Evolutionary conservation across 2,888 invertebrate genomes (phyloP), one percentile per base, ranked within the genome.

Genomic region (Zonitis immaculata): DNA sequence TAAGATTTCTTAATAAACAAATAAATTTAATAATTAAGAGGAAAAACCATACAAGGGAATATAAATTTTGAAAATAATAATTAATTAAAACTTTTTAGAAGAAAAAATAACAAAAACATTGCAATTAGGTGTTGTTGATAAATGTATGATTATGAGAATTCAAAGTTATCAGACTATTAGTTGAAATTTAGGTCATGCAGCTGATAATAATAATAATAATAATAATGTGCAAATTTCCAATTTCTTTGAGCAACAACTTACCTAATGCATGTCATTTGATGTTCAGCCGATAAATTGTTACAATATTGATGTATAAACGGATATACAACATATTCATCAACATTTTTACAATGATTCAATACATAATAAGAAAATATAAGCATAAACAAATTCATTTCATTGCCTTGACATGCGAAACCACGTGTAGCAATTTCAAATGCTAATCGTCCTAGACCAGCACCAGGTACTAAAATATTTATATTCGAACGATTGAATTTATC

Each of bases 331-430:
- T 88, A 87, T 57, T 85, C 80, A 74, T 96, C 87, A 70, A 85
- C 83, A 69, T 79, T 78, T 8, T 77, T 77, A 63, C 83, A 94
- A 78, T 87, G 84, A 78, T 99, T 99, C 42, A 99, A 79, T 52
- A 99, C 88, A 75, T 95, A 98, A 77, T 95, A 93, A 42, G 97
- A 95, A 0, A 95, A 91, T 64, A 98, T 91, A 45, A 99, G 79
- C 98, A 99, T 99, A 75, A 95, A 97, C 32, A 97, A 82, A 25
- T 95, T 95, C 79, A 95, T 97, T 77, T 99, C 99, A 73, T 99
- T 99, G 59, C 97, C 99, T 76, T 97, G 94, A 66, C 96, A 97
- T 8, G 83, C 82, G 77, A 88, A 99, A 1, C 97, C 97, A 14
- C 86, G 80, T 51, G 83, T 83, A 0, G 97, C 95, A 26, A 99